phyloP scores from a whole-genome alignment of 2,797 vertebrate genomes.

The Craterocephalus amniculus region DNA sequence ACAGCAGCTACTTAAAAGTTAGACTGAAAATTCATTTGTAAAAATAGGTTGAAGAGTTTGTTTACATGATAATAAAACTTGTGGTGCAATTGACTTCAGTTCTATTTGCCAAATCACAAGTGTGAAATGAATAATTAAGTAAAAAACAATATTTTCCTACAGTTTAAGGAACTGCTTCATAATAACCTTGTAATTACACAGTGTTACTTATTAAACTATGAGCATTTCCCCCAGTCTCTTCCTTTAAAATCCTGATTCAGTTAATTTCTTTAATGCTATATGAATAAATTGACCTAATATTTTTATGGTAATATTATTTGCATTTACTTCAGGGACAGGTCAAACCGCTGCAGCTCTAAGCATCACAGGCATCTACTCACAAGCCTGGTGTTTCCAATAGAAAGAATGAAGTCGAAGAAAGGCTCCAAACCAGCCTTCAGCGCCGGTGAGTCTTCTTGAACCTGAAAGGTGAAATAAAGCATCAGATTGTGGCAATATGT shows the following conservation, averaged over 20 bases:
- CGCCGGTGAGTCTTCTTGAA: conserved; percentile 93
- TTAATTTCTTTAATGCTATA: background rate
- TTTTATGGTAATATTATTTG: background rate
- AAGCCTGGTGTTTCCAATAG: conserved; percentile 91
- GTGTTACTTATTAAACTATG: background rate
- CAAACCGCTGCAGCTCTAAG: background rate
- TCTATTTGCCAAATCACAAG: background rate
- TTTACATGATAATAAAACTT: background rate
- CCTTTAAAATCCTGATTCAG: background rate
- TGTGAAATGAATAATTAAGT: background rate
- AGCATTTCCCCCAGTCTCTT: background rate
- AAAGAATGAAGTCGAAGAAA: conserved; percentile 96
- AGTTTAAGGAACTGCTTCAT: background rate
- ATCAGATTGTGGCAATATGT: background rate
- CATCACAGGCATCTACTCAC: conserved; percentile 78
- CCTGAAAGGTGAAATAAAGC: conserved; percentile 72
- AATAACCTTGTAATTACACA: background rate
- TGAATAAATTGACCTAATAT: background rate
- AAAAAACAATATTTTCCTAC: background rate
- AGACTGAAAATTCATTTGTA: too few relatives aligned
- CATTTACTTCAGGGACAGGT: background rate
- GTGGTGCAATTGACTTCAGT: background rate
- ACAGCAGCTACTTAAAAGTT: too few relatives aligned
- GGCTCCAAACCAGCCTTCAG: conserved; percentile 91
- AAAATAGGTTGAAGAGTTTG: background rate